A percentile compares a stretch with the other conserved stretches of the same genome.
These are phyloP conservation scores for Drosophila anomalata DNA, from an alignment of 2,888 invertebrate genomes.

Conservation along the genomic window DNA sequence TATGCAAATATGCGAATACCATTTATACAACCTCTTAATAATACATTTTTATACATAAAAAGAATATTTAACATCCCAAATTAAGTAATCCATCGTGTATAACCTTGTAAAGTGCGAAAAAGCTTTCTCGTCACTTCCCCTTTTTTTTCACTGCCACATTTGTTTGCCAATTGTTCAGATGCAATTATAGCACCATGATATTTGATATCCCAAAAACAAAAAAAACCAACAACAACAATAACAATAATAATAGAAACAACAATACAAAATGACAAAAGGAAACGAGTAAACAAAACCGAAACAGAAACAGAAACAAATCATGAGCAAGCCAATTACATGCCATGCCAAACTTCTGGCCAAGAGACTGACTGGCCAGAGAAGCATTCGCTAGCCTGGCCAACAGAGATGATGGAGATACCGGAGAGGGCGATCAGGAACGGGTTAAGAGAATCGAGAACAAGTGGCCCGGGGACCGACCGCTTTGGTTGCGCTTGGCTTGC, in stretches of 20 bases:
- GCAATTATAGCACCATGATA: constrained; percentile 76
- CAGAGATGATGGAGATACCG: constrained; percentile 40
- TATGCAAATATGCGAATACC: neutral
- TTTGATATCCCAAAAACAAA: constrained; percentile 69
- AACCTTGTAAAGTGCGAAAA: constrained; percentile 25
- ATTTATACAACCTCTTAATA: neutral
- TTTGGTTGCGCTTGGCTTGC: constrained; percentile 70
- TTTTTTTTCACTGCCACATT: constrained; percentile 10
- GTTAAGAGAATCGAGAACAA: constrained; percentile 77
- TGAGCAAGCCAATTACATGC: constrained; percentile 66
- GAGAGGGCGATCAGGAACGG: constrained; percentile 57
- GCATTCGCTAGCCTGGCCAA: constrained; percentile 3
- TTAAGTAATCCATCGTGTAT: constrained; percentile 22
- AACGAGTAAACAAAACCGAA: constrained; percentile 14
- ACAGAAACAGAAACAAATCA: constrained; percentile 43
- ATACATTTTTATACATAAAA: too few species aligned
- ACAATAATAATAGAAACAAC: neutral
- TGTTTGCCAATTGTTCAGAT: constrained; percentile 46
- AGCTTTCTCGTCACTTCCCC: constrained; percentile 30
- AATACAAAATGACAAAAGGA: neutral
- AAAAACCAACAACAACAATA: constrained; percentile 10
- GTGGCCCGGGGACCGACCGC: constrained; percentile 44
- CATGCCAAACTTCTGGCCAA: constrained; percentile 54
- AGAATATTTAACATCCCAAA: neutral
- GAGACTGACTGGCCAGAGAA: constrained; percentile 34